Evolutionary conservation across 1,140 invertebrate genomes (phyloP), one percentile per base, ranked within the genome.

Genomic region (Drosophila ficusphila): DNA sequence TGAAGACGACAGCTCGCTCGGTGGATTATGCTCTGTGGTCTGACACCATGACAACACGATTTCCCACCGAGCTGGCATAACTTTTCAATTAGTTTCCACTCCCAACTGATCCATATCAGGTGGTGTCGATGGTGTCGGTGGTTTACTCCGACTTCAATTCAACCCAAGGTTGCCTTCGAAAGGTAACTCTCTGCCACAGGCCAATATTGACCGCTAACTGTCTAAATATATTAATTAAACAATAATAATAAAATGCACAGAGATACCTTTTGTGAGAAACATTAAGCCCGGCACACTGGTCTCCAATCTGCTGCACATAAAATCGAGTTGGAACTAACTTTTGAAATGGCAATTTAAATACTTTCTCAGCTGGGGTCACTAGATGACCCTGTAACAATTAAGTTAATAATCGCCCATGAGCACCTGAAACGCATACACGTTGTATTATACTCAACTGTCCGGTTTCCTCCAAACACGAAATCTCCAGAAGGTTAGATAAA

Each of bases 211-310:
- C 76, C 76, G 81, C 81, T 76, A 79, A 86, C 38, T 76, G 61
- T 81, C 72, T 86, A 76, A 81, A 76, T 85, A 86, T 85, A 85
- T 85, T 86, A 86, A 85, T 85, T 85, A 81, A 76, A 39, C 67
- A 68, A 81, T 60, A 81, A 60, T 60, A 85, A 76, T 72, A 86
- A 79, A 72, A 72, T 41, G 9, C 18, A 53, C 27, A 19, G 33
- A 77, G 46, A 64, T 42, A 68, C 34, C 29, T 41, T 41, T 19
- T n/a, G 33, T 51, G 25, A 39, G 41, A 16, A 31, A 51, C 14
- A 42, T 19, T 39, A 23, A 44, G 44, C 14, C 31, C 19, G 29
- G 48, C 42, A 73, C 69, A 74, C 58, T 73, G 70, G 69, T 74
- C 31, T 48, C 12, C 54, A 27, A 9, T 12, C 7, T 0, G 12